These are phyloP conservation scores for Tupaia tana DNA, from an alignment of 2,113 vertebrate species.

Conservation along the genomic window DNA sequence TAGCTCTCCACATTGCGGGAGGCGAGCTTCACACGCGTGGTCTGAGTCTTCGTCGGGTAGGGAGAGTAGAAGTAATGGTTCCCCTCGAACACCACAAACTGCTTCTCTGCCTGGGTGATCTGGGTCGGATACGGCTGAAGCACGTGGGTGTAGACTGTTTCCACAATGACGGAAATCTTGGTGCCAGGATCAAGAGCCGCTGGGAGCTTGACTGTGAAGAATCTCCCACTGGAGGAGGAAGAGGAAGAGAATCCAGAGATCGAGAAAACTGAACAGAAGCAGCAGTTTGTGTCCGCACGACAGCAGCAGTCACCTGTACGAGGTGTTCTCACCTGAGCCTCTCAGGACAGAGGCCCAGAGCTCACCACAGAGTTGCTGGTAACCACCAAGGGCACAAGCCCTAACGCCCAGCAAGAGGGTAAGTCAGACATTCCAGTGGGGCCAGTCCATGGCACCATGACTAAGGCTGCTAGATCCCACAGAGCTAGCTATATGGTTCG, in stretches of 20 bases:
- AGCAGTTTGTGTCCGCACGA: background rate
- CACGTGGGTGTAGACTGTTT: constrained; percentile 94
- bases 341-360: background rate
- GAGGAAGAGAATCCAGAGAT: background rate
- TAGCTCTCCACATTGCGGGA: constrained; percentile 97
- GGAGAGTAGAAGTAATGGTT: constrained; percentile 98
- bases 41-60: constrained; percentile 93
- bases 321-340: background rate
- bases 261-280: background rate
- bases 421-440: background rate
- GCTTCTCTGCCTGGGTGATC: constrained; percentile 96
- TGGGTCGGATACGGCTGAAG: constrained; percentile 96
- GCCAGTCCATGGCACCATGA: too few relatives aligned
- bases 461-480: too few relatives aligned
- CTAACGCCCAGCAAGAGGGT: too few relatives aligned
- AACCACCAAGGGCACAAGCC: background rate
- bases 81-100: constrained; percentile 97
- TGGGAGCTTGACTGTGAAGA: constrained; percentile 93
- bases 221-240: constrained; percentile 89
- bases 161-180: constrained; percentile 92
- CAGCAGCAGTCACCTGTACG: background rate
- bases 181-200: constrained; percentile 90
- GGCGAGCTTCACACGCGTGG: constrained; percentile 93
- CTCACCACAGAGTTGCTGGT: background rate
- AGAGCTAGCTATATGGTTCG: too few relatives aligned